Evolutionary conservation across 2,113 vertebrate genomes (phyloP), one percentile per base, ranked within the genome.

Genomic region (Sceloporus undulatus): DNA sequence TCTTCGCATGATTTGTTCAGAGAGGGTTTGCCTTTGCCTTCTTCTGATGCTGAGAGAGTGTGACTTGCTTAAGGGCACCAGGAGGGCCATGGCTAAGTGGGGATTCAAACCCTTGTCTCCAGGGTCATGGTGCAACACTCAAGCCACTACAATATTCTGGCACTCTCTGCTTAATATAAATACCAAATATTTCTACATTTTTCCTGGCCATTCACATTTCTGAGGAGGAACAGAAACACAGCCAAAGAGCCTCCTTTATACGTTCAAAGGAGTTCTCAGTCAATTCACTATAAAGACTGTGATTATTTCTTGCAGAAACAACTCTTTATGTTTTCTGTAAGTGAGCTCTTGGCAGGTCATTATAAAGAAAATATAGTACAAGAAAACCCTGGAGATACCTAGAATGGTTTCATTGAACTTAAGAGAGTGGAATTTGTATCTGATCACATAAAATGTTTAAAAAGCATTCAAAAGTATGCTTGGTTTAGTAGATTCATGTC

Each of bases 401-500:
- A 65, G 52, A 77, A 77, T 85, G 38, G 42, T 27, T 65, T 42
- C 34, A 77, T 2, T 85, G 9, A 62, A 75, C 25, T n/a, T 40
- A 66, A 66, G 9, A 16, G 38, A 42, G 9, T 29, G 54, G 19
- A 56, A 25, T 42, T 56, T 74, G n/a, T 8, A 21, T 9, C 59
- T 25, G n/a, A 65, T 27, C 23, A 73, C 48, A 73, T 11, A 2
- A 19, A 80, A 40, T 38, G 14, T 40, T 85, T 87, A 59, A 73
- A 74, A 40, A 19, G 21, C 2, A 75, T 7, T 38, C 10, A 71
- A 1, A 62, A 8, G 62, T 21, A 74, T 54, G 8, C 13, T 56
- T 59, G 29, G 48, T 29, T 87, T 74, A 71, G 19, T 86, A 71
- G n/a, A 70, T 70, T 79, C 23, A 29, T 80, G 85, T 27, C 78